phyloP scores from a whole-genome alignment of 2,797 vertebrate genomes.

The Sebastes dallii region DNA sequence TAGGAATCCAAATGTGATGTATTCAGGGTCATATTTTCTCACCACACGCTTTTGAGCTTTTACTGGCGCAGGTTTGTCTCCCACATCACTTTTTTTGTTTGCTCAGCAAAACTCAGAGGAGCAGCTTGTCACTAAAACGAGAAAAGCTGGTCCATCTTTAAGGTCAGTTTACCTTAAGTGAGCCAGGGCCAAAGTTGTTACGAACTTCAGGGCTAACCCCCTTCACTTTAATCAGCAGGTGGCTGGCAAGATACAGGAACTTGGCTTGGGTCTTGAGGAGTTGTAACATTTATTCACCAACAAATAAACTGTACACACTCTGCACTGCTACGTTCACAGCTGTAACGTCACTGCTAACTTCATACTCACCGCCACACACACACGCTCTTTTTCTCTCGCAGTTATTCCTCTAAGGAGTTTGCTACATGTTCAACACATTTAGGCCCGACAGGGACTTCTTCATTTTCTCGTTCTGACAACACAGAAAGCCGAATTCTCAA shows the following conservation, averaged over 20 bases:
- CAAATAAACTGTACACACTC: neutral
- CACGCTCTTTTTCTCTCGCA: neutral
- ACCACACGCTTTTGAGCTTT: neutral
- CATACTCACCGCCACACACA: neutral
- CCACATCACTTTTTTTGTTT: neutral
- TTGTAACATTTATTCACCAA: neutral
- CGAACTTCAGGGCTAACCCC: fast-evolving
- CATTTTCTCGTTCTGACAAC: neutral
- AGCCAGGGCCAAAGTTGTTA: neutral
- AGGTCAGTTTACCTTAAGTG: neutral
- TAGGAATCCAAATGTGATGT: neutral
- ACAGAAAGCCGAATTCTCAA: neutral
- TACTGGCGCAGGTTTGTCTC: neutral
- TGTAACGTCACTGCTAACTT: neutral
- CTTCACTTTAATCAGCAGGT: neutral
- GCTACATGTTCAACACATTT: fast-evolving
- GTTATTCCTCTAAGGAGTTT: neutral
- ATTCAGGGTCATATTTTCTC: neutral
- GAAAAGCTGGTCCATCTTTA: neutral
- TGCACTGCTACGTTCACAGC: no score
- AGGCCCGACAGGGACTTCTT: neutral
- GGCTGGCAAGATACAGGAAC: neutral
- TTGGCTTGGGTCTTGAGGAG: neutral
- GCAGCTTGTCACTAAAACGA: neutral
- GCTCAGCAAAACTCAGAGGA: neutral